Conservation (phyloP, 2,797 vertebrate species). For the Cheracebus regulus region DNA sequence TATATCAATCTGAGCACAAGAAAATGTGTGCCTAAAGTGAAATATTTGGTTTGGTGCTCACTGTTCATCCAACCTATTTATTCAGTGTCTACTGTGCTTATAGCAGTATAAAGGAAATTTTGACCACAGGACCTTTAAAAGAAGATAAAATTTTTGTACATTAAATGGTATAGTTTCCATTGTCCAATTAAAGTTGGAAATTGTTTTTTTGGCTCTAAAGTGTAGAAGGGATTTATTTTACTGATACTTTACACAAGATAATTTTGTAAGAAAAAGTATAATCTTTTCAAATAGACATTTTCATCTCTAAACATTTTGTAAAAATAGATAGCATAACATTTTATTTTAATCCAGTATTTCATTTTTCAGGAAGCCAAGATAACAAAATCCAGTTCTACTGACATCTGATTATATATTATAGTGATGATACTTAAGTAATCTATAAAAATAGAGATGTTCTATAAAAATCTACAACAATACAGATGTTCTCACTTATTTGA, state of each 20-base stretch:
- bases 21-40: not conserved
- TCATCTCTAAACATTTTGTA: not conserved
- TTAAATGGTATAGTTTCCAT: not conserved
- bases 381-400: not conserved
- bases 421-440: not conserved
- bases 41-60: not conserved
- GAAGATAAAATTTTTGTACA: not conserved
- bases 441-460: not conserved
- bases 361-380: not conserved
- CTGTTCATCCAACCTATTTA: not conserved
- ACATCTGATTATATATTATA: not conserved
- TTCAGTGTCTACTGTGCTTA: not conserved
- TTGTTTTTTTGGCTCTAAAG: not conserved
- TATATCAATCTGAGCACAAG: not conserved
- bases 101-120: slow-evolving; percentile 9
- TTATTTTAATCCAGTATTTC: not conserved
- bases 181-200: not conserved
- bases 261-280: not conserved
- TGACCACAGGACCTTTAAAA: not conserved
- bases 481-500: not conserved
- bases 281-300: not conserved
- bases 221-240: not conserved
- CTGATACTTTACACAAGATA: not conserved
- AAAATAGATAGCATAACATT: not conserved
- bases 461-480: not conserved